Base-by-base conservation (phyloP, 2,888 invertebrate species). In the Orthonychiurus folsomi region DNA sequence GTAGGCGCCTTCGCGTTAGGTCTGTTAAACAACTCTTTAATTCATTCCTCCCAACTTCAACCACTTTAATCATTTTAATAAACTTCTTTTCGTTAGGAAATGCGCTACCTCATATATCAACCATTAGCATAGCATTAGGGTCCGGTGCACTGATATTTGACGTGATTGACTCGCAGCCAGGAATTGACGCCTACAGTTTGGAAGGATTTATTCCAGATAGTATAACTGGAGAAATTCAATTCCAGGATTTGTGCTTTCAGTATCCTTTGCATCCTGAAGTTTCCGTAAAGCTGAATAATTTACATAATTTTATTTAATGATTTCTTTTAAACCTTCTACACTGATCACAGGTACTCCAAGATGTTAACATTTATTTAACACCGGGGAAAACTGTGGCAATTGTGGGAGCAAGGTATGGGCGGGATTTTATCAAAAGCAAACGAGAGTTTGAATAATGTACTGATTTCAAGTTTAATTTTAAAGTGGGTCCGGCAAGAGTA, bases 401-500 rank as follows among this genome's bases (percentile, higher is more conserved):
- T 27, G 86, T 86, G 2, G 84, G 89, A 0, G 79, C 84, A 47
- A 86, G n/a, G n/a, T n/a, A n/a, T n/a, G n/a, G n/a, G n/a, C n/a
- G n/a, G n/a, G n/a, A n/a, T n/a, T n/a, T n/a, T n/a, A n/a, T n/a
- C n/a, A n/a, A n/a, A n/a, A n/a, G n/a, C n/a, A n/a, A n/a, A n/a
- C n/a, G n/a, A n/a, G n/a, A n/a, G n/a, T n/a, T n/a, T n/a, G n/a
- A n/a, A n/a, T n/a, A n/a, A n/a, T n/a, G n/a, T n/a, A n/a, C n/a
- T n/a, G n/a, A n/a, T n/a, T n/a, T n/a, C n/a, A n/a, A n/a, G n/a
- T n/a, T n/a, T n/a, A n/a, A n/a, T n/a, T n/a, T 0, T 79, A 84
- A 47, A 86, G 86, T 59, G 89, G 89, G 1, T 86, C 86, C 75
- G 89, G 89, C 56, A 89, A 89, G 78, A 86, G 86, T 9, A 89